Evolutionary conservation across 2,797 vertebrate species (phyloP).

Genomic region (Nannoperca australis): DNA sequence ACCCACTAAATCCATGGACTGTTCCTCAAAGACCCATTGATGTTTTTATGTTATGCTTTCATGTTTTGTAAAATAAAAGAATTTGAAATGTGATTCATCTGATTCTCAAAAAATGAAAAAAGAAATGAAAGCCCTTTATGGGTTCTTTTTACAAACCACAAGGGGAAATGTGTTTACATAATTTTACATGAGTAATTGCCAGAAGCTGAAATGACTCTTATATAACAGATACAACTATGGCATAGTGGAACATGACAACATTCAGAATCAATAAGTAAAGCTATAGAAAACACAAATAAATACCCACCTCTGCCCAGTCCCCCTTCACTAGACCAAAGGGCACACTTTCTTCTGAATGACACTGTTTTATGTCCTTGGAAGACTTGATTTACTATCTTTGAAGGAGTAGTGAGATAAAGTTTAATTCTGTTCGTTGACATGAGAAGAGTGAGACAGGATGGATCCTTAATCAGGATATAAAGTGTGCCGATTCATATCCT

Average conservation of each 20-base stretch:
- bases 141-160: neutral
- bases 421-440: neutral
- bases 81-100: neutral
- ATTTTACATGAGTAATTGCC: too few relatives aligned
- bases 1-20: neutral
- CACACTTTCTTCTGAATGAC: slow-evolving; percentile 16
- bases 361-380: slow-evolving; percentile 4
- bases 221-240: neutral
- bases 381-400: slow-evolving; percentile 13
- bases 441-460: neutral
- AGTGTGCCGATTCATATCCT: neutral
- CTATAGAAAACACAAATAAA: too few relatives aligned
- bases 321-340: neutral
- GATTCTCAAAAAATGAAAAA: neutral
- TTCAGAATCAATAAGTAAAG: neutral
- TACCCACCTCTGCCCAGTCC: too few relatives aligned
- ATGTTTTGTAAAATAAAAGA: slow-evolving; percentile 16
- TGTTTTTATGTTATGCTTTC: too few relatives aligned
- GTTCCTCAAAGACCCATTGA: neutral
- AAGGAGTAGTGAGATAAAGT: slow-evolving; percentile 23
- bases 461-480: neutral
- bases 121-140: neutral
- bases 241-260: neutral
- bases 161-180: neutral
- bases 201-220: neutral